A percentile compares a stretch with the other conserved stretches of the same genome.
phyloP scores from a whole-genome alignment of 2,113 vertebrate species.

The Hassar affinis region DNA sequence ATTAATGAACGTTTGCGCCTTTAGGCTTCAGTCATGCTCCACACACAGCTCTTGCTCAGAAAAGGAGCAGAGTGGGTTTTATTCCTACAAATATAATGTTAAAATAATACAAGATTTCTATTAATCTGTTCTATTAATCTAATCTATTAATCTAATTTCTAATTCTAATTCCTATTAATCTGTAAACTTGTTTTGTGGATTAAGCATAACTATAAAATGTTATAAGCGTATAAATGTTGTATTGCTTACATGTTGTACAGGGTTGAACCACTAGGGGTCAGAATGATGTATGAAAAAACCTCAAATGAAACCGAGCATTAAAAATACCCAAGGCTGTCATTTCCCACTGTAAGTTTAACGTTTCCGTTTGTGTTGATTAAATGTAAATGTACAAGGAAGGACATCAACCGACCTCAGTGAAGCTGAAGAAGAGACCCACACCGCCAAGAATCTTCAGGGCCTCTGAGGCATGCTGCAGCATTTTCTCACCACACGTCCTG shows the following conservation, averaged over 20 bases:
- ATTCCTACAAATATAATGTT: not conserved
- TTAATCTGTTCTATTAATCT: no score
- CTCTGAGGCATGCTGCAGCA: conserved; percentile 82
- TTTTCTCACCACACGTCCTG: conserved; percentile 76
- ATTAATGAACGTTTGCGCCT: not conserved
- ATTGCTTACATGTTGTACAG: not conserved
- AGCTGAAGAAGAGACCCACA: conserved; percentile 92
- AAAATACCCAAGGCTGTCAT: not conserved
- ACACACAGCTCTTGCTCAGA: not conserved
- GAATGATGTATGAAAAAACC: not conserved
- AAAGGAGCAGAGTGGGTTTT: not conserved
- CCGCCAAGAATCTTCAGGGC: conserved; percentile 89
- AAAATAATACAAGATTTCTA: not conserved
- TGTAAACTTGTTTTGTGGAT: no score
- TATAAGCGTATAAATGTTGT: no score
- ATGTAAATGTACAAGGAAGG: not conserved
- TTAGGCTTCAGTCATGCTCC: not conserved
- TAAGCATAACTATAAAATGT: no score
- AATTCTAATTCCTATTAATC: no score
- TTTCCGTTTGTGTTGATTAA: not conserved
- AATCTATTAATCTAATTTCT: no score
- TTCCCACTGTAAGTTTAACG: not conserved
- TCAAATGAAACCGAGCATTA: not conserved
- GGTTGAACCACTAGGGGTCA: conserved; percentile 33
- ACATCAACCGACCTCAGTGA: conserved; percentile 80